phyloP scores from a whole-genome alignment of 1,140 invertebrate species.

The Drosophila eugracilis region DNA sequence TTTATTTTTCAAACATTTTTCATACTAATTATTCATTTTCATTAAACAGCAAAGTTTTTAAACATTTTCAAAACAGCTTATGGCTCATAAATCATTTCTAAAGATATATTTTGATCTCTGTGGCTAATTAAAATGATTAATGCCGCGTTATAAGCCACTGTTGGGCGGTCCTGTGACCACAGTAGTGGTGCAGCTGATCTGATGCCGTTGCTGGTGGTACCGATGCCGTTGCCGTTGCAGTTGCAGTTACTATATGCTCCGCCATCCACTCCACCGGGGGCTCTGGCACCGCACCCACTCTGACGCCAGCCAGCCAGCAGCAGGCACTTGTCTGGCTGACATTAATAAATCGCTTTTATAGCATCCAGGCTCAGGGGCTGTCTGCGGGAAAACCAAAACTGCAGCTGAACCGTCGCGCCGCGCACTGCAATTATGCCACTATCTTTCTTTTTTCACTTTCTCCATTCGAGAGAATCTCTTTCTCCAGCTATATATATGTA shows the following conservation, averaged over 20 bases:
- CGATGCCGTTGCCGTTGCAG: conserved; percentile 2
- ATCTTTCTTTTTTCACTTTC: conserved; percentile 8
- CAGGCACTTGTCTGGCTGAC: conserved; percentile 79
- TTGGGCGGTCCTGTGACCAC: conserved; percentile 5
- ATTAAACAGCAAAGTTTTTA: too few species aligned
- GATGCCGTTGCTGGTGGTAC: conserved; percentile 2
- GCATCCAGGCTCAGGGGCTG: conserved; percentile 50
- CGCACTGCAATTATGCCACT: conserved; percentile 34
- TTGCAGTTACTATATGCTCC: conserved; percentile 25
- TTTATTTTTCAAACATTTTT: too few species aligned
- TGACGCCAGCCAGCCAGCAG: conserved; percentile 67
- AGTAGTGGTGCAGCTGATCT: conserved; percentile 12
- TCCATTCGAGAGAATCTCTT: conserved; percentile 3
- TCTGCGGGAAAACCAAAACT: conserved; percentile 45
- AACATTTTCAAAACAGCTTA: background rate
- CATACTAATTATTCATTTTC: too few species aligned
- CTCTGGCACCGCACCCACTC: conserved; percentile 29
- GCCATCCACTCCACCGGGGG: conserved; percentile 3
- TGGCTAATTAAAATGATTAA: background rate
- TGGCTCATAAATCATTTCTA: background rate
- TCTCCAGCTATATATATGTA: background rate
- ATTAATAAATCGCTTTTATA: conserved; percentile 82
- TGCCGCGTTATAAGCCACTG: background rate
- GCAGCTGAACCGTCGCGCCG: conserved; percentile 46
- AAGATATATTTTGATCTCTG: background rate